phyloP scores from a whole-genome alignment of 2,113 vertebrate genomes.

The Burhinus oedicnemus region DNA sequence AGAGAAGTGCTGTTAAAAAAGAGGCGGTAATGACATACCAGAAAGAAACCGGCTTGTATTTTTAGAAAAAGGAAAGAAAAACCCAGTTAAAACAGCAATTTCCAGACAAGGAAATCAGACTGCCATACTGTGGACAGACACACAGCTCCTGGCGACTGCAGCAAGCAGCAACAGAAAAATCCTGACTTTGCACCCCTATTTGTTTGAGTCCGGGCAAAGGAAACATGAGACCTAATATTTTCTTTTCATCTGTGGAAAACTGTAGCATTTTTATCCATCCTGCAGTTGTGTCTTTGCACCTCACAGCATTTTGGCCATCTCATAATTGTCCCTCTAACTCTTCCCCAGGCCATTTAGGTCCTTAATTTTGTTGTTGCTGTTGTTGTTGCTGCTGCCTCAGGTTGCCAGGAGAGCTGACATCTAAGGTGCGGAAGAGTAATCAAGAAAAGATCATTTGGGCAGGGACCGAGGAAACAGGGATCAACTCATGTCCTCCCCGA shows the following conservation, averaged over 20 bases:
- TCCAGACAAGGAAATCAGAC: conserved; percentile 24
- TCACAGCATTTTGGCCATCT: background rate
- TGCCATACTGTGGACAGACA: background rate
- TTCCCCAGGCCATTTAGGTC: background rate
- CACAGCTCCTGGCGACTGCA: background rate
- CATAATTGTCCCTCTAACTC: background rate
- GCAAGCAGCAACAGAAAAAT: background rate
- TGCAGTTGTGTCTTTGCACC: background rate
- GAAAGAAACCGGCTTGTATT: conserved; percentile 33
- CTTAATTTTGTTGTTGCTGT: background rate
- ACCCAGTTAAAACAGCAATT: conserved; percentile 20
- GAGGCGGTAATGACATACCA: conserved; percentile 46
- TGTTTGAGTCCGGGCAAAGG: background rate
- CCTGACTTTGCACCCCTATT: background rate
- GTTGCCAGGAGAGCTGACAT: background rate
- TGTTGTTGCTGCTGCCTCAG: background rate
- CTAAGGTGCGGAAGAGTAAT: background rate
- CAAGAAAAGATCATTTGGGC: background rate
- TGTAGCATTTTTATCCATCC: background rate
- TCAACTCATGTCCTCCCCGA: rapidly evolving
- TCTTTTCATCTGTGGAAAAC: background rate
- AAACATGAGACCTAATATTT: background rate
- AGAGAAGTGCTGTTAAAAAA: conserved; percentile 49
- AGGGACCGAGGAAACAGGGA: background rate
- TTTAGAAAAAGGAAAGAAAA: conserved; percentile 53